Conservation (phyloP, 2,797 vertebrate species). For the Epinephelus coioides region DNA sequence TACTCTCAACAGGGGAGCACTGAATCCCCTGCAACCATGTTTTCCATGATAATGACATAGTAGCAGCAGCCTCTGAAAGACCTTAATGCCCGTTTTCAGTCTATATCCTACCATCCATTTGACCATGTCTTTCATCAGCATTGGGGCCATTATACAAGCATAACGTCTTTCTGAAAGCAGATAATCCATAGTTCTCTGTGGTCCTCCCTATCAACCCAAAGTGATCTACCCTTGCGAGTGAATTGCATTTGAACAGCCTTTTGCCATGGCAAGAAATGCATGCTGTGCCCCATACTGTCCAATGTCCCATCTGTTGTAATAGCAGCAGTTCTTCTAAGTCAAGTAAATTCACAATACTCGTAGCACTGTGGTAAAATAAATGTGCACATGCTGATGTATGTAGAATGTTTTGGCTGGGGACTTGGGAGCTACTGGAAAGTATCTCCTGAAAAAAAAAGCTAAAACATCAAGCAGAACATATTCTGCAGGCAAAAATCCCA, state of each 20-base stretch:
- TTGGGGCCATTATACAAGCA: background rate
- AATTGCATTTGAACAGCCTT: slow-evolving; percentile 20
- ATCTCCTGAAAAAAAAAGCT: background rate
- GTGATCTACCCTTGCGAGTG: slow-evolving; percentile 2
- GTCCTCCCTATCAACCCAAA: slow-evolving; percentile 10
- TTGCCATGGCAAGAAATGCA: slow-evolving; percentile 12
- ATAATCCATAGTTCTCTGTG: slow-evolving; percentile 18
- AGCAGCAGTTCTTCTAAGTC: slow-evolving; percentile 22
- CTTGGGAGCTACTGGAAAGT: background rate
- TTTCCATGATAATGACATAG: background rate
- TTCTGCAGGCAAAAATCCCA: slow-evolving; percentile 10
- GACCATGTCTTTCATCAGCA: background rate
- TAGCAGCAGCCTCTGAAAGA: slow-evolving; percentile 3
- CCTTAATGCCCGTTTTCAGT: background rate
- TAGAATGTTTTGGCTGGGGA: background rate
- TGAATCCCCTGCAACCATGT: background rate
- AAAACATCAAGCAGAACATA: slow-evolving; percentile 2
- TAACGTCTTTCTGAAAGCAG: slow-evolving; percentile 19
- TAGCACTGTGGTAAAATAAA: background rate
- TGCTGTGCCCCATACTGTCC: slow-evolving; percentile 12
- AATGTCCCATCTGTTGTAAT: slow-evolving; percentile 14
- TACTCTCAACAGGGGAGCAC: background rate
- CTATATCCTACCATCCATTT: background rate
- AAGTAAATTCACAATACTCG: background rate
- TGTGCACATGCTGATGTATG: background rate